A percentile compares a stretch with the other conserved stretches of the same genome.
Evolutionary conservation across 2,797 vertebrate genomes (phyloP).

Genomic region (Brachyrhaphis roseni): DNA sequence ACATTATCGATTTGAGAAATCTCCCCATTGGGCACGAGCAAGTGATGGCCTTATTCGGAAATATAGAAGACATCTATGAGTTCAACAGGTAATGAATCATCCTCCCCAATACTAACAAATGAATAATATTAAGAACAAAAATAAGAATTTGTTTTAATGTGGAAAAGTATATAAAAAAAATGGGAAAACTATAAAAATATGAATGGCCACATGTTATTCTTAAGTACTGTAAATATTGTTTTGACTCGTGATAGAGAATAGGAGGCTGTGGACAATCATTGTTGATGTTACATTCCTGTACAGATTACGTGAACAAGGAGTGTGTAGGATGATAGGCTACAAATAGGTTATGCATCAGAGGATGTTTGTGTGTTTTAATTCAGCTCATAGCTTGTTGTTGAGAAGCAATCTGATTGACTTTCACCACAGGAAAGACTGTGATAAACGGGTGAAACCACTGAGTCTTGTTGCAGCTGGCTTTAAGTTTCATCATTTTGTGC

Average conservation of each 20-base stretch:
- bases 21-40: slow-evolving; percentile 91
- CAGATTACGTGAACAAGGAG: not conserved
- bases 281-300: slow-evolving; percentile 3
- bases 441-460: slow-evolving; percentile 3
- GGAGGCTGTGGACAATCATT: not conserved
- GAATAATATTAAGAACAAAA: not conserved
- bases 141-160: no score
- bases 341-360: not conserved
- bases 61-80: slow-evolving; percentile 97
- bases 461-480: slow-evolving; percentile 27
- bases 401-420: not conserved
- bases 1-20: slow-evolving; percentile 89
- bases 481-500: slow-evolving; percentile 55
- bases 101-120: not conserved
- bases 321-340: not conserved
- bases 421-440: not conserved
- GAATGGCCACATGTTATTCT: not conserved
- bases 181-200: not conserved
- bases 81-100: slow-evolving; percentile 88
- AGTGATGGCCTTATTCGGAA: slow-evolving; percentile 94
- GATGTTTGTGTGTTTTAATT: not conserved
- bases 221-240: not conserved
- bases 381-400: slow-evolving; percentile 1
- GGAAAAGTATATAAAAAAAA: no score
- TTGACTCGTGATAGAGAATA: not conserved